Evolutionary conservation across 2,113 vertebrate genomes (phyloP).

Genomic region (Chloropsis hardwickii): DNA sequence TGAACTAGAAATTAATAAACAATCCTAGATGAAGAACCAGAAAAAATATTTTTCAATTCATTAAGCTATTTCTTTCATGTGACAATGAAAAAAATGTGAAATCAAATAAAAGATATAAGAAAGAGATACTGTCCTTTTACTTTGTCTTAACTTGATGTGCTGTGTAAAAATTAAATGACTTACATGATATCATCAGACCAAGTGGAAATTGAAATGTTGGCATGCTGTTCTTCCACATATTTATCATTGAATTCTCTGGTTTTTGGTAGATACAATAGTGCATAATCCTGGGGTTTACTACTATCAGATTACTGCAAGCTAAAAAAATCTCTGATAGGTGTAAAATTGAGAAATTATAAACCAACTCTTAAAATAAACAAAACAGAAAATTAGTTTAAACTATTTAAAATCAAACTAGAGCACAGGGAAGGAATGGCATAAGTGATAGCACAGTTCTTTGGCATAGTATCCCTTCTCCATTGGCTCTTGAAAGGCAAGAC

Average conservation of each 20-base stretch:
- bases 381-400: background rate
- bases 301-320: background rate
- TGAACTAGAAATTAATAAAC: conserved; percentile 61
- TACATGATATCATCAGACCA: background rate
- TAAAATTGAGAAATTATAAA: conserved; percentile 2
- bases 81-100: conserved; percentile 26
- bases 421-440: background rate
- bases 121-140: background rate
- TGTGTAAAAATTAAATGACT: background rate
- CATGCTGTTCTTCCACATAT: background rate
- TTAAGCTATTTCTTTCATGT: background rate
- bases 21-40: background rate
- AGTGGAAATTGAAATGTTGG: background rate
- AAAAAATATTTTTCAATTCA: conserved; percentile 33
- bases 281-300: background rate
- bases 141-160: background rate
- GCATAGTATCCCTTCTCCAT: background rate
- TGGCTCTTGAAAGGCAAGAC: background rate
- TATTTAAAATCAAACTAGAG: background rate
- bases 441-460: background rate
- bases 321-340: background rate
- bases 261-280: background rate
- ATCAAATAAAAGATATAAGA: background rate
- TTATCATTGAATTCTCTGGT: background rate
- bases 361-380: background rate